Conservation (phyloP, 1,140 invertebrate genomes). For the Drosophila carrolli region DNA sequence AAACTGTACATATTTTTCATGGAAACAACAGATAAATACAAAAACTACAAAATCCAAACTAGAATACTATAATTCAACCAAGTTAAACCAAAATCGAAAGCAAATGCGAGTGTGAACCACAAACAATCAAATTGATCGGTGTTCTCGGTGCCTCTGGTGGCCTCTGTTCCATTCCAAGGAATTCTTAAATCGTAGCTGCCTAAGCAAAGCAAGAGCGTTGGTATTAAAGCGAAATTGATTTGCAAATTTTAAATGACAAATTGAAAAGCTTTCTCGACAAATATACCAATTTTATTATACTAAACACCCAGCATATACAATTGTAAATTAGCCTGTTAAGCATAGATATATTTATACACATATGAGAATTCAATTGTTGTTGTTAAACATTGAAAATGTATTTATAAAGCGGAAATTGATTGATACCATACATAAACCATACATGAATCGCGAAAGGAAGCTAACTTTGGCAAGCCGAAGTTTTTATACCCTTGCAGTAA, state of each 20-base stretch:
- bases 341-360: conserved; percentile 64
- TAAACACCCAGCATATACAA: conserved; percentile 39
- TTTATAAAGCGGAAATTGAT: conserved; percentile 46
- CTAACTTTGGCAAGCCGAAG: conserved; percentile 9
- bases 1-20: conserved; percentile 51
- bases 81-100: conserved; percentile 6
- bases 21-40: conserved; percentile 32
- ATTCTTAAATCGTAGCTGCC: conserved; percentile 28
- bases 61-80: conserved; percentile 9
- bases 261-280: conserved; percentile 42
- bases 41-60: conserved; percentile 28
- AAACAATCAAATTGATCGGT: conserved; percentile 47
- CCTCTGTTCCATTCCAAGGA: conserved; percentile 38
- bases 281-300: conserved; percentile 10
- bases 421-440: conserved; percentile 6
- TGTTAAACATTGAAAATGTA: conserved; percentile 89
- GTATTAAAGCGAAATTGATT: conserved; percentile 9
- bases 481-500: conserved; percentile 3
- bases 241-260: conserved; percentile 14
- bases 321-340: conserved; percentile 72
- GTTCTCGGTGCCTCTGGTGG: conserved; percentile 39
- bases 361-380: conserved; percentile 74
- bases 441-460: background rate
- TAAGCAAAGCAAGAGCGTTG: conserved; percentile 15
- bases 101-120: conserved; percentile 11